Base-by-base conservation (phyloP, 2,888 invertebrate genomes). In the Rotaria magnacalcarata region DNA sequence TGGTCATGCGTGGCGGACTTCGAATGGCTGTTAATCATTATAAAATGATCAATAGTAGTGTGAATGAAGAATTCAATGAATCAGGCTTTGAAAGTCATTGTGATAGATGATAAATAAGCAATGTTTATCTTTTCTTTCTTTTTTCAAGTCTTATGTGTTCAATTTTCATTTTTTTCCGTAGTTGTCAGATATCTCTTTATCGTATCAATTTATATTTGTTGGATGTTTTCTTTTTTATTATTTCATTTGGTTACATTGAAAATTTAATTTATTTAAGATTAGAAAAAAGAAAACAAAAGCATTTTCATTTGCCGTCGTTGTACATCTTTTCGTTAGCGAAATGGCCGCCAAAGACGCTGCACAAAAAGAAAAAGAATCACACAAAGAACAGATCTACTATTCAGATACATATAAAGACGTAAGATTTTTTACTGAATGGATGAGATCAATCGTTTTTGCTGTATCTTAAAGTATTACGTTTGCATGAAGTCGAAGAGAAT, bases 361-460 rank as follows among this genome's bases (percentile, higher is more conserved):
- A 80, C 43, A 80, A n/a, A 80, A 80, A 47, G 80, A 80, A 19
- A 80, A 80, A 80, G 80, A 80, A 47, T n/a, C 24, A 3, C 80
- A 80, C 24, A 80, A 80, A 80, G 80, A 80, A 80, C 80, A 80
- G 47, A 80, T 80, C n/a, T 80, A 80, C 16, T 80, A 80, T 47
- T 80, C 80, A 47, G 80, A 80, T 80, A 80, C 80, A 14, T 80
- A 80, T 21, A 80, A 80, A 80, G 80, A 80, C 47, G 80, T 67
- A 67, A 27, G 34, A 21, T 52, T 34, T 34, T 34, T 34, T 34
- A 34, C 2, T 34, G 34, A 34, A 34, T 34, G 34, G 34, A 34
- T 34, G 34, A 34, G 34, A 34, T 34, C 34, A 34, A 34, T 34
- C 34, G 1, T 34, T 34, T 34, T 47, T 47, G 2, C 3, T 14